Base-by-base conservation (phyloP, 2,888 invertebrate species). In the Adineta ricciae region DNA sequence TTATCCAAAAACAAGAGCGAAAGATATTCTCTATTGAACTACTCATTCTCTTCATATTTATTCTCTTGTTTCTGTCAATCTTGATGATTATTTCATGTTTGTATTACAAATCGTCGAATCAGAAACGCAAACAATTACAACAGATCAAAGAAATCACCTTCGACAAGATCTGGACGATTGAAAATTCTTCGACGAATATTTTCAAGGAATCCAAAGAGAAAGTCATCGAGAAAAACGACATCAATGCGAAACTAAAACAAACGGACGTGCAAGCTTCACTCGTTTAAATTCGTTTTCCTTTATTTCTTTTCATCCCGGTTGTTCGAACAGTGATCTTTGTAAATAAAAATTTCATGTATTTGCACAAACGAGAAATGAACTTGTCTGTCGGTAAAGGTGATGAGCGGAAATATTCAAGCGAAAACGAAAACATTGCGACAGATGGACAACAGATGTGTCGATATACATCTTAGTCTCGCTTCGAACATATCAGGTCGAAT, bases 321-420 rank as follows among this genome's bases (percentile, higher is more conserved):
- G 64, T 64, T 32, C 32, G 32, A 64, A 64, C 64, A 64, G 64
- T 64, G 64, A 64, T 64, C 32, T 5, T 32, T 64, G 64, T 64
- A 64, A 64, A 64, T 64, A 64, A 64, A n/a, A 56, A 64, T 64
- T 64, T 64, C 27, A 64, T 32, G 32, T 64, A 64, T 64, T 64
- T 64, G 64, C 27, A 64, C 27, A 32, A 64, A 64, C 27, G 19
- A 64, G 64, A 56, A 56, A 56, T 11, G 8, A 46, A 46, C 11
- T 46, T 46, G 5, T 46, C 46, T 8, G 5, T 46, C 46, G 46
- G 11, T 11, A 46, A 46, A 46, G 46, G 46, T 46, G 46, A 46
- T 46, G 46, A 56, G 32, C 64, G 64, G 64, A 64, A 36, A 64
- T 64, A 64, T 64, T 64, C 64, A 32, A 64, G 27, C 64, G 64